Percentiles rank a stretch among this genome's conserved stretches.
These are phyloP conservation scores for Drosophila subobscura DNA, from an alignment of 1,140 invertebrate species.

Conservation along the genomic window DNA sequence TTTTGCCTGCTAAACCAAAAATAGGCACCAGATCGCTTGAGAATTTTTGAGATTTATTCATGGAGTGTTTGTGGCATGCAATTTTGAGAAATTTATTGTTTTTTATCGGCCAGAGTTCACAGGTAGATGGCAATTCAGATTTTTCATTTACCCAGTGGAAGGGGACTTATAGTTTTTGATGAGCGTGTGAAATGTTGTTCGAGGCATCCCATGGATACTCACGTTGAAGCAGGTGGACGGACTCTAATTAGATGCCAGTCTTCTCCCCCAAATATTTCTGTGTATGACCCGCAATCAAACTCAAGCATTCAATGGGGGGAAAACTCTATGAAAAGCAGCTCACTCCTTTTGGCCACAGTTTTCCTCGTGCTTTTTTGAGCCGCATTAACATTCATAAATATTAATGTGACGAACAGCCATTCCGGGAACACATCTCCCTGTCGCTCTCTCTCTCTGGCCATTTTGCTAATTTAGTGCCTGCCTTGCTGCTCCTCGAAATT, in stretches of 20 bases:
- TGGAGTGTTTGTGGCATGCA: neutral
- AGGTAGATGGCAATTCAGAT: conserved; percentile 53
- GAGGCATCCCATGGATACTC: conserved; percentile 22
- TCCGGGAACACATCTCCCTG: conserved; percentile 25
- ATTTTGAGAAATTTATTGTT: conserved; percentile 72
- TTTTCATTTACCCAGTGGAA: conserved; percentile 54
- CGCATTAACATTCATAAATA: conserved; percentile 66
- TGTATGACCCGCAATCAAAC: conserved; percentile 31
- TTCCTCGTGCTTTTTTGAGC: neutral
- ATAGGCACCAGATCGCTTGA: conserved; percentile 8
- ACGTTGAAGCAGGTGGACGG: conserved; percentile 40
- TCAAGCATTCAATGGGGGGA: neutral
- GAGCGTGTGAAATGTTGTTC: conserved; percentile 62
- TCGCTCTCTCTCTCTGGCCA: conserved; percentile 14
- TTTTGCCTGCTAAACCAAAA: conserved; percentile 19
- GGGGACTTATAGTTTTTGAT: conserved; percentile 57
- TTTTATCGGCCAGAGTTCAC: conserved; percentile 69
- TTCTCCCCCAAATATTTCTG: neutral
- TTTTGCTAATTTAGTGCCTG: conserved; percentile 56
- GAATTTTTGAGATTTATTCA: too few species aligned
- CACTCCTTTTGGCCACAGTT: too few species aligned
- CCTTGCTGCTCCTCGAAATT: conserved; percentile 65
- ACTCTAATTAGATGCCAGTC: conserved; percentile 35
- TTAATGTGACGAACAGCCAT: conserved; percentile 59
- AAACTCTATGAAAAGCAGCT: too few species aligned